Evolutionary conservation across 2,888 invertebrate genomes (phyloP).

Genomic region (Eremobia ochroleuca): DNA sequence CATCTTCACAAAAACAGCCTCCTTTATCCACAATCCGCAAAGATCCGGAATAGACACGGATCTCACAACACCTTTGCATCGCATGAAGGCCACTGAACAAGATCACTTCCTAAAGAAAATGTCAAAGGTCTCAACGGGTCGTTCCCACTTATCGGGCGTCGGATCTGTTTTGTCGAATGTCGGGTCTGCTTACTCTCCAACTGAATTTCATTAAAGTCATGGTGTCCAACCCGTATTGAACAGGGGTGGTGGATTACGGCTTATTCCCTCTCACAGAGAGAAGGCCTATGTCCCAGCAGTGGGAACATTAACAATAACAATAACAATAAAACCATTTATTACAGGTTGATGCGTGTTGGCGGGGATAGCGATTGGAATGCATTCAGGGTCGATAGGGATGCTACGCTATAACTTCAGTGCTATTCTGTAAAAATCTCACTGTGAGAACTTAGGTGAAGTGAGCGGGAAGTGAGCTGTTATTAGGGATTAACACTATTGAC

Average conservation of each 20-base stretch:
- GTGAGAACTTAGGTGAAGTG: too few species aligned
- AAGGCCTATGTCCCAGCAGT: neutral
- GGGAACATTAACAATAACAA: too few species aligned
- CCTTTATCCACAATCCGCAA: neutral
- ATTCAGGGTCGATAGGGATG: too few species aligned
- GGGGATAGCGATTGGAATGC: too few species aligned
- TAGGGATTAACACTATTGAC: too few species aligned
- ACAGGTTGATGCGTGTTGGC: too few species aligned
- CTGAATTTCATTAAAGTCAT: neutral
- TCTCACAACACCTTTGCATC: constrained; percentile 14
- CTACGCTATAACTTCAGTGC: too few species aligned
- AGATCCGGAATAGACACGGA: constrained; percentile 49
- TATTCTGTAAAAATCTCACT: too few species aligned
- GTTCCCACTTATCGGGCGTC: neutral
- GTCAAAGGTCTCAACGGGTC: constrained; percentile 18
- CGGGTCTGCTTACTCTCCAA: neutral
- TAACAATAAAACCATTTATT: too few species aligned
- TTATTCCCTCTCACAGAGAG: neutral
- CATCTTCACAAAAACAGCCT: constrained; percentile 7
- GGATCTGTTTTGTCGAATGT: neutral
- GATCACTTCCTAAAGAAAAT: constrained; percentile 50
- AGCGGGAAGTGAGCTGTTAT: too few species aligned
- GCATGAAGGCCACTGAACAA: constrained; percentile 35
- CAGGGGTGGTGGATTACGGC: neutral
- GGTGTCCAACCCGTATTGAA: neutral